phyloP scores from a whole-genome alignment of 2,113 vertebrate species.

The Oncorhynchus masou region DNA sequence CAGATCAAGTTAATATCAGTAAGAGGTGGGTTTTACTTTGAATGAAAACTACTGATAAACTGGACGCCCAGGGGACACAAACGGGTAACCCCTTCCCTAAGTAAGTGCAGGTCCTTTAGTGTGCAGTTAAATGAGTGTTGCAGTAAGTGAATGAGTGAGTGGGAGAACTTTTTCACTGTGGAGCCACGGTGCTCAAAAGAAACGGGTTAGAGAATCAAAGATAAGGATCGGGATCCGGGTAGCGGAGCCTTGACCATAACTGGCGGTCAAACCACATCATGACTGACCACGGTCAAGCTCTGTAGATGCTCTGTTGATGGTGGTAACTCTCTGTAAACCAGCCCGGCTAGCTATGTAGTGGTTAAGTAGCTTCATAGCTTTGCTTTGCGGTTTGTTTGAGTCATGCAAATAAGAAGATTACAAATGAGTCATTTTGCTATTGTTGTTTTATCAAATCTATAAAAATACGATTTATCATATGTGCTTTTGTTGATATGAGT shows the following conservation, averaged over 20 bases:
- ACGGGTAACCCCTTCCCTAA: background rate
- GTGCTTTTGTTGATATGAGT: constrained; percentile 10
- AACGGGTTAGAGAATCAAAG: constrained; percentile 69
- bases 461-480: background rate
- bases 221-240: constrained; percentile 63
- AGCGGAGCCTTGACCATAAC: constrained; percentile 17
- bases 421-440: background rate
- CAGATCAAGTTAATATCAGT: background rate
- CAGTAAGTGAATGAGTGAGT: background rate
- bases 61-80: background rate
- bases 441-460: background rate
- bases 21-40: background rate
- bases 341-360: background rate
- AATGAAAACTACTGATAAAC: background rate
- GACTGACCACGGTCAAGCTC: background rate
- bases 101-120: background rate
- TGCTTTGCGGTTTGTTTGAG: background rate
- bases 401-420: background rate
- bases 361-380: constrained; percentile 7
- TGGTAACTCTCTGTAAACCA: background rate
- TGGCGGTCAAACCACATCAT: background rate
- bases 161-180: constrained; percentile 61
- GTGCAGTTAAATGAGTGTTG: background rate
- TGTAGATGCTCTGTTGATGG: background rate
- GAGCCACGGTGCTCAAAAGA: constrained; percentile 50